Base-by-base conservation (phyloP, 2,113 vertebrate species). In the Uria aalge region DNA sequence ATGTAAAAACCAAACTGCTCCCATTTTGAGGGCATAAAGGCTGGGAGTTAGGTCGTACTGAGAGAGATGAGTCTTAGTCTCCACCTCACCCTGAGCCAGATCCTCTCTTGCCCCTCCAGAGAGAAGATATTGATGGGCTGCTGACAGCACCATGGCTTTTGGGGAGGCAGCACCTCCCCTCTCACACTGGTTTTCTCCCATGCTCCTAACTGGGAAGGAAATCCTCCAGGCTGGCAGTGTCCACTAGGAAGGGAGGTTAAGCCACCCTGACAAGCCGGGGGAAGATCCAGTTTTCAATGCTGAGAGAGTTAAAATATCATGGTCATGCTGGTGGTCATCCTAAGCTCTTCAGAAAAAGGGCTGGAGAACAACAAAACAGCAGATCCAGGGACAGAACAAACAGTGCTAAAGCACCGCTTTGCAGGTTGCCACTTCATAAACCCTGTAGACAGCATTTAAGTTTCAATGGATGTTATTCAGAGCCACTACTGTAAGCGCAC, bases 401-500 rank as follows among this genome's bases (percentile, higher is more conserved):
- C 32, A 40, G 40, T n/a, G 29, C 8, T 60, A 43, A 52, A 53
- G 68, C n/a, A 38, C 9, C 0, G 0, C n/a, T 81, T 71, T 0
- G 0, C 27, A 53, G 45, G 55, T 74, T 74, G 50, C 36, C 4
- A 1, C 69, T 73, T 77, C 3, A 6, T 47, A 92, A 90, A 38
- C 9, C 22, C 40, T 9, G 6, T 4, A 9, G 21, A 7, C 12
- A 63, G 30, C 38, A 52, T 81, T 80, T 45, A 30, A 5, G 40
- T 77, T 87, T 56, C 64, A 30, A 1, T 81, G 52, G 27, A 38
- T 40, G 18, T 45, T 30, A 50, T 68, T 38, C 45, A 69, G 41
- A 78, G n/a, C 13, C 2, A 0, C 32, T 38, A 53, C 7, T 34
- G 15, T 12, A 78, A 32, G 24, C 18, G 11, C 13, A 16, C 21